Evolutionary conservation across 2,888 invertebrate species (phyloP).

Genomic region (Esperia sulphurella): DNA sequence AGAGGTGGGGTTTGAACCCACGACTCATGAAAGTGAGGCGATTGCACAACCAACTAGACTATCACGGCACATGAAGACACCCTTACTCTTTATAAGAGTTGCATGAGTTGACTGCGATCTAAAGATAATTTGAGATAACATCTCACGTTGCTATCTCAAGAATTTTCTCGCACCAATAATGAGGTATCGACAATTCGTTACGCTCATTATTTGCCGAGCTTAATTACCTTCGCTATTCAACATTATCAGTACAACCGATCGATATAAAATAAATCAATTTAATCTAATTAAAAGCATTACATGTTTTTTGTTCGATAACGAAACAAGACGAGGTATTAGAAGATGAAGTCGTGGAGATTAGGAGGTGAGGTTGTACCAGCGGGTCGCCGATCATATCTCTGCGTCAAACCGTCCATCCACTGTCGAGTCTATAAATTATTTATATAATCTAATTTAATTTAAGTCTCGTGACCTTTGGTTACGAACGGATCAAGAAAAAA

Average conservation of each 20-base stretch:
- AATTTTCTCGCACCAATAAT: conserved; percentile 29
- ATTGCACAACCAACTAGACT: too few species aligned
- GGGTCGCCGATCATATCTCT: conserved; percentile 75
- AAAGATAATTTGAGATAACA: conserved; percentile 17
- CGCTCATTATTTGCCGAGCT: conserved; percentile 65
- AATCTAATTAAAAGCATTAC: conserved; percentile 79
- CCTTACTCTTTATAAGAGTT: too few species aligned
- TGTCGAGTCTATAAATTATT: conserved; percentile 73
- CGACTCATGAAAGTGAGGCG: too few species aligned
- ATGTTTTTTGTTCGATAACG: conserved; percentile 72
- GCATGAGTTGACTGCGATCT: conserved; percentile 13
- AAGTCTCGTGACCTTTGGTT: conserved; percentile 70
- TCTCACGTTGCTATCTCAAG: conserved; percentile 16
- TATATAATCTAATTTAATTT: conserved; percentile 76
- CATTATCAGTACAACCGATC: conserved; percentile 59
- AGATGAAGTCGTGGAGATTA: conserved; percentile 72
- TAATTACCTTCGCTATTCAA: conserved; percentile 65
- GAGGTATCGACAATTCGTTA: conserved; percentile 38
- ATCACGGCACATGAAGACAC: too few species aligned
- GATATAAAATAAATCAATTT: conserved; percentile 74
- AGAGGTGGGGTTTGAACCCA: too few species aligned
- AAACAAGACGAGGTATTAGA: conserved; percentile 74
- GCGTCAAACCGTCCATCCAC: conserved; percentile 72
- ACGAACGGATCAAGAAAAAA: conserved; percentile 50
- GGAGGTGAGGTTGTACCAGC: conserved; percentile 59